Conservation (phyloP, 2,797 vertebrate species). For the Tenualosa ilisha region DNA sequence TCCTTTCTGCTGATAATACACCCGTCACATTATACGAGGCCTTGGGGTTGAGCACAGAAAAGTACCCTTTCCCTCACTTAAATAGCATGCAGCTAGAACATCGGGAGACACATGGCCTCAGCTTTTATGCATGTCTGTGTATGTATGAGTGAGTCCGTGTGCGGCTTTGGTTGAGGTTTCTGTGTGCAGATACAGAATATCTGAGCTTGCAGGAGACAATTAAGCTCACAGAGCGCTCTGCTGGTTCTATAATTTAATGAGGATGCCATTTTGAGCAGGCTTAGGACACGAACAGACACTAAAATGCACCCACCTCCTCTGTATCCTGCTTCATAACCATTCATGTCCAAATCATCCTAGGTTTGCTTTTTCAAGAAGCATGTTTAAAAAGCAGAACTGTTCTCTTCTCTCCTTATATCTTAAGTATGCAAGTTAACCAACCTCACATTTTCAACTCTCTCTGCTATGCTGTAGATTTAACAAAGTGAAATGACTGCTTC, state of each 20-base stretch:
- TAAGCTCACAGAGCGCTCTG: background rate
- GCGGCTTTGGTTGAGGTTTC: background rate
- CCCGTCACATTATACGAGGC: conserved; percentile 29
- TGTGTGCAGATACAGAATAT: background rate
- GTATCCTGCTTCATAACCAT: no score
- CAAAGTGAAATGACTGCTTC: background rate
- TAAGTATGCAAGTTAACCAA: background rate
- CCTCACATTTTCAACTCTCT: background rate
- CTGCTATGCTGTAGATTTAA: background rate
- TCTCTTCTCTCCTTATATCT: background rate
- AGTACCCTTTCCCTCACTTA: conserved; percentile 1
- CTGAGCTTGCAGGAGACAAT: background rate
- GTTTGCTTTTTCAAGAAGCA: no score
- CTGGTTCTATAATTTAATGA: background rate
- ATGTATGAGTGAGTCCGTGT: background rate
- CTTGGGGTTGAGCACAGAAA: conserved; percentile 35
- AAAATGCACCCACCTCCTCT: no score
- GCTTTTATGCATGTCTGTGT: background rate
- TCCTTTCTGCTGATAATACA: conserved; percentile 47
- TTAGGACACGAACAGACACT: no score
- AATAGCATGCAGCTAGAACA: background rate
- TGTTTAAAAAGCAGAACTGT: background rate
- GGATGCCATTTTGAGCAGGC: background rate
- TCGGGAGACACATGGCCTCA: background rate
- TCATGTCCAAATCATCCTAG: no score